Evolutionary conservation across 2,797 vertebrate genomes (phyloP), one percentile per base, ranked within the genome.

Genomic region (Hirundo rustica): DNA sequence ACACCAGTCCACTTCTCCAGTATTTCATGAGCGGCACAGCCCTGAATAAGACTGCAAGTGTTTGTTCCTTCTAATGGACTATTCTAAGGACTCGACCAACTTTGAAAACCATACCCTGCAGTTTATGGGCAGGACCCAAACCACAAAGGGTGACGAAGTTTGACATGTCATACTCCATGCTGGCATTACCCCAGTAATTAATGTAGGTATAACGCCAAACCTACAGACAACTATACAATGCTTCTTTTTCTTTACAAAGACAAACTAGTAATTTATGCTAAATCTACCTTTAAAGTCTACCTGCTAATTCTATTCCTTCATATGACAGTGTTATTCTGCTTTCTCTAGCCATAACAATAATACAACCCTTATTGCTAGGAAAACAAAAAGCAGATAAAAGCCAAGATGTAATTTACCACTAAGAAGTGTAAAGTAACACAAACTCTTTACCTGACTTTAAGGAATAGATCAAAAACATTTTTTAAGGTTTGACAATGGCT

Each of bases 151-250:
- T 48, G 29, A 58, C 16, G 32, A 78, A 68, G 18, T 8, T 3
- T 34, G 13, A 23, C 7, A 27, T 54, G 85, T 85, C 19, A 20
- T 21, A 51, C 17, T 53, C 17, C 53, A 60, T 13, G 16, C 7
- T 57, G 9, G 8, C 21, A 73, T 34, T 67, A 64, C 18, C 27
- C 2, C 57, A 79, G 10, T 30, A 50, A 45, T 0, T 30, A 50
- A 45, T 0, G 0, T 4, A 21, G 9, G 5, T 36, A 34, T 18
- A 71, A 65, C 5, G 7, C 9, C 32, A 54, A 76, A 74, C 30
- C 47, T 27, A 44, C 10, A 47, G 13, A 50, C 16, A 64, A 4
- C 10, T 62, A 20, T 5, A 12, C 5, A 76, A 27, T 21, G 4
- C 0, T 55, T 11, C 7, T 36, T 45, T 68, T 48, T 30, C 7